phyloP scores from a whole-genome alignment of 2,888 invertebrate species.

The Cabera pusaria region DNA sequence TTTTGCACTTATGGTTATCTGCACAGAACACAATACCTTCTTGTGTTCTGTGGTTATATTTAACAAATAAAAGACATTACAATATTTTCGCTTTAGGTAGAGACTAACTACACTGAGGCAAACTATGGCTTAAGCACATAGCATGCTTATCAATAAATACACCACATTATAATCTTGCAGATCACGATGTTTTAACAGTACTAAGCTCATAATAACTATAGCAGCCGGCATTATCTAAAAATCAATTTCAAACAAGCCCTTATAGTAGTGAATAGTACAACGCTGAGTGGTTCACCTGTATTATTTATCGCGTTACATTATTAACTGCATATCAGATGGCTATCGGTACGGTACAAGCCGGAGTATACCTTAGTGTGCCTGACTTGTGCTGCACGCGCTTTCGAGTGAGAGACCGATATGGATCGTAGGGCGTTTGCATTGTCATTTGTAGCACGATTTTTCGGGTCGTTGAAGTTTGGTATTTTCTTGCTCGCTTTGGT shows the following conservation, averaged over 20 bases:
- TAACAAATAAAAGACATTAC: no score
- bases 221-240: conserved; percentile 51
- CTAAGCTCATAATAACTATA: no score
- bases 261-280: conserved; percentile 39
- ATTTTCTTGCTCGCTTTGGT: no score
- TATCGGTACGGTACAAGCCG: conserved; percentile 71
- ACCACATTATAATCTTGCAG: no score
- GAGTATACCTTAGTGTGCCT: conserved; percentile 38
- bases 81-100: no score
- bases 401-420: conserved; percentile 63
- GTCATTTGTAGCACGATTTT: conserved; percentile 43
- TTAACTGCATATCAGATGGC: conserved; percentile 78
- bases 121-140: no score
- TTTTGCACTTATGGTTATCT: no score
- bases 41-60: no score
- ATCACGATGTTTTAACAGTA: no score
- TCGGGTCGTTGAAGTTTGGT: background rate
- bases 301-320: conserved; percentile 78
- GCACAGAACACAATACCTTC: no score
- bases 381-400: conserved; percentile 72
- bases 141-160: no score
- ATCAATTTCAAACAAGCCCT: conserved; percentile 60
- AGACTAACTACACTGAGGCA: no score
- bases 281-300: conserved; percentile 65
- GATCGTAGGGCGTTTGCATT: conserved; percentile 48